phyloP scores from a whole-genome alignment of 1,140 invertebrate species.

The Cotesia typhae region DNA sequence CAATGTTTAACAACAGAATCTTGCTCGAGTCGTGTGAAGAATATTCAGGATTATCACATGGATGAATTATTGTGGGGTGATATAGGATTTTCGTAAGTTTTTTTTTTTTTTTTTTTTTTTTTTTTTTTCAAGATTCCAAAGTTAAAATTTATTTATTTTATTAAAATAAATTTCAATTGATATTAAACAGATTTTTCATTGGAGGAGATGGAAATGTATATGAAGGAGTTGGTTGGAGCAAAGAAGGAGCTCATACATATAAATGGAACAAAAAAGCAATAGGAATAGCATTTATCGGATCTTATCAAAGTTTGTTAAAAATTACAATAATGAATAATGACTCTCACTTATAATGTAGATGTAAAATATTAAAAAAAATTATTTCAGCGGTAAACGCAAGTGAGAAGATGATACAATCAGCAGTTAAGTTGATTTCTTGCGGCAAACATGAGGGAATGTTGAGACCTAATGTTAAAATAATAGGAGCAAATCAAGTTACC shows the following conservation, averaged over 20 bases:
- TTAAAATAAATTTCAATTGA: conserved; percentile 13
- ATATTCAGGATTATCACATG: conserved; percentile 72
- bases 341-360: conserved; percentile 27
- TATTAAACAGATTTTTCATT: conserved; percentile 72
- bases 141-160: no score
- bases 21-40: conserved; percentile 64
- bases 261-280: conserved; percentile 63
- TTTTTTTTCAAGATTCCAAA: no score
- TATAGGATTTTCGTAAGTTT: conserved; percentile 71
- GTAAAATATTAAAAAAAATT: conserved; percentile 25
- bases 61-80: conserved; percentile 67
- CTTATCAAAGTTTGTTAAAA: conserved; percentile 50
- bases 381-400: conserved; percentile 68
- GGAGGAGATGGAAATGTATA: conserved; percentile 81
- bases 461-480: conserved; percentile 68
- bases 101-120: neutral
- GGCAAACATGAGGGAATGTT: conserved; percentile 70
- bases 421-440: conserved; percentile 70
- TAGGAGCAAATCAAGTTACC: conserved; percentile 71
- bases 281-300: conserved; percentile 65
- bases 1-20: conserved; percentile 65
- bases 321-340: conserved; percentile 28
- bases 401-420: conserved; percentile 66
- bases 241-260: conserved; percentile 75
- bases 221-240: conserved; percentile 79